Conservation (phyloP, 2,113 vertebrate species). For the Python bivittatus region DNA sequence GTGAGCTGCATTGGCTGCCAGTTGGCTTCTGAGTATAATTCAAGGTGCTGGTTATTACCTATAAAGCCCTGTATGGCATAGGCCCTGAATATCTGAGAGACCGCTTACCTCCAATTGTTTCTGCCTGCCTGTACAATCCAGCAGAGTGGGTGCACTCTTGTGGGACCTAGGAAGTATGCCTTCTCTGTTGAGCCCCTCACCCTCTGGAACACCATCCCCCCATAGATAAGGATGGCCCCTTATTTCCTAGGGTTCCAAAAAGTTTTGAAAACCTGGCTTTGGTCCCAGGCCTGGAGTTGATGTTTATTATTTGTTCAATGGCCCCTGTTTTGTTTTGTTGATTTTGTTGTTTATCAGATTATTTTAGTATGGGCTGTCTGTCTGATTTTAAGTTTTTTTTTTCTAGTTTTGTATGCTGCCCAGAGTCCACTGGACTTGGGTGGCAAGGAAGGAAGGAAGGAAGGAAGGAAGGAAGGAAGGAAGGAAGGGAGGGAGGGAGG, state of each 20-base stretch:
- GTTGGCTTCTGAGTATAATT: not conserved
- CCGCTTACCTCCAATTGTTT: not conserved
- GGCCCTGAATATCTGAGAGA: not conserved
- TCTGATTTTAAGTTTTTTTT: not conserved
- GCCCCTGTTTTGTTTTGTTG: not conserved
- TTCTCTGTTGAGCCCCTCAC: not conserved
- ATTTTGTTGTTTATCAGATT: not conserved
- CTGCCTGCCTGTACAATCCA: not conserved
- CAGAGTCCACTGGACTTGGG: not conserved
- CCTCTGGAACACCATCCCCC: not conserved
- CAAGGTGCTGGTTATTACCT: not conserved
- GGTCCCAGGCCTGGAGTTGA: not conserved
- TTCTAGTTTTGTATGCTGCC: not conserved
- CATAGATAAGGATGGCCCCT: not conserved
- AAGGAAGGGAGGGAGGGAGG: fast-evolving
- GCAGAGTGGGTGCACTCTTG: not conserved
- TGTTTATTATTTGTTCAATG: not conserved
- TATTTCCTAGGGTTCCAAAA: not conserved
- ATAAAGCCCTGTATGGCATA: not conserved
- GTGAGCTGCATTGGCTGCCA: not conserved
- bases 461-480: not conserved
- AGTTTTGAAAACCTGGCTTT: not conserved
- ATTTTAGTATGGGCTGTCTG: not conserved
- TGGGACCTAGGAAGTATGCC: not conserved
- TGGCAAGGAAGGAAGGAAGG: not conserved